A percentile compares a stretch with the other conserved stretches of the same genome.
Conservation (phyloP, 2,113 vertebrate species). For the Puffinus mauretanicus region DNA sequence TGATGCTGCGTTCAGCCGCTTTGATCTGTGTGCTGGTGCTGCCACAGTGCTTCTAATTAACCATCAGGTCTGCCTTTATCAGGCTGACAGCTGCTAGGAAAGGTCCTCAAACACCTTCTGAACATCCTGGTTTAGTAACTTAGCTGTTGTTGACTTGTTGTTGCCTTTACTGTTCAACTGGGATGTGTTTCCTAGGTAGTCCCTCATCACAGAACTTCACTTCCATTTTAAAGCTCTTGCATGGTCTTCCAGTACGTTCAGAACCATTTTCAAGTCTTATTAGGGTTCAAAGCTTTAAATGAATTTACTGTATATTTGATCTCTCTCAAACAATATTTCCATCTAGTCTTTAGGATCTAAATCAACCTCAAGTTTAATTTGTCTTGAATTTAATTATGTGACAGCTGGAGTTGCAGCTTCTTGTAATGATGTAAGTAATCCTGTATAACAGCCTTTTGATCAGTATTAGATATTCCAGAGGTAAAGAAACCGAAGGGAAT, state of each 20-base stretch:
- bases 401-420: neutral
- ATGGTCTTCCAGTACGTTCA: neutral
- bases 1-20: accelerated
- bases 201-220: neutral
- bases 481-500: neutral
- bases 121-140: neutral
- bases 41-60: neutral
- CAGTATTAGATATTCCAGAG: neutral
- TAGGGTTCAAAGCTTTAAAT: neutral
- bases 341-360: neutral
- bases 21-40: neutral
- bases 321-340: neutral
- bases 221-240: neutral
- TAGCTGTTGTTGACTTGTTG: neutral
- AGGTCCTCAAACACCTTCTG: neutral
- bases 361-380: neutral
- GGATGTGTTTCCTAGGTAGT: neutral
- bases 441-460: neutral
- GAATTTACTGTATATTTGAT: neutral
- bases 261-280: neutral
- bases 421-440: neutral
- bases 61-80: neutral
- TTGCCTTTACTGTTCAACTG: neutral
- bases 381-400: neutral
- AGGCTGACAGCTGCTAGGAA: neutral